Conservation (phyloP, 2,113 vertebrate species). For the Mirounga angustirostris region DNA sequence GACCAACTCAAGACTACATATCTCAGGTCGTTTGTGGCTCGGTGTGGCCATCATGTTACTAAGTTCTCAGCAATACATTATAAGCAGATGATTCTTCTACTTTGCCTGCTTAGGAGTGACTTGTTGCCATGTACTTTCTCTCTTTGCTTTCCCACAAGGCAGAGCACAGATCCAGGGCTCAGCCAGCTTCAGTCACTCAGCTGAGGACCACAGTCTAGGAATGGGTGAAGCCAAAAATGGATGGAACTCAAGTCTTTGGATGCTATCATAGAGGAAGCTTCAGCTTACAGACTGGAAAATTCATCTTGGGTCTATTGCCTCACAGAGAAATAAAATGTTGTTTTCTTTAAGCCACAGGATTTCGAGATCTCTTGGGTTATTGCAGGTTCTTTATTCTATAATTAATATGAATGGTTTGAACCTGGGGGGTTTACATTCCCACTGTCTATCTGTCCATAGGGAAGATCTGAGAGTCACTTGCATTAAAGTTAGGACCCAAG, state of each 20-base stretch:
- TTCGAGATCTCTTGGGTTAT: neutral
- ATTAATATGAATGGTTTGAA: neutral
- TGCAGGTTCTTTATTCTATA: neutral
- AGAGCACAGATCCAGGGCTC: neutral
- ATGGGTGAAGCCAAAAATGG: neutral
- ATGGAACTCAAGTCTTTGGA: neutral
- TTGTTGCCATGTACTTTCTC: neutral
- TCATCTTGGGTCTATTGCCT: neutral
- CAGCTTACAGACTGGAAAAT: neutral
- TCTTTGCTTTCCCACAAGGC: neutral
- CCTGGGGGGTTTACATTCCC: neutral
- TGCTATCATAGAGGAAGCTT: neutral
- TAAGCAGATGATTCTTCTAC: neutral
- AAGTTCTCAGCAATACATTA: neutral
- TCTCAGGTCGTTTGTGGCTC: neutral
- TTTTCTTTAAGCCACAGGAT: neutral
- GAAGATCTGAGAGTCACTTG: neutral
- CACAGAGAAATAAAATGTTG: neutral
- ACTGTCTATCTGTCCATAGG: neutral
- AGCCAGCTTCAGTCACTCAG: neutral
- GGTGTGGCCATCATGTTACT: too few relatives aligned
- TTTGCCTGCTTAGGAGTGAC: neutral
- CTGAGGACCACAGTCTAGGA: neutral
- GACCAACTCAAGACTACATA: neutral
- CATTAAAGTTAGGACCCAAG: neutral